Base-by-base conservation (phyloP, 2,888 invertebrate genomes). In the Petrolisthes cinctipes region DNA sequence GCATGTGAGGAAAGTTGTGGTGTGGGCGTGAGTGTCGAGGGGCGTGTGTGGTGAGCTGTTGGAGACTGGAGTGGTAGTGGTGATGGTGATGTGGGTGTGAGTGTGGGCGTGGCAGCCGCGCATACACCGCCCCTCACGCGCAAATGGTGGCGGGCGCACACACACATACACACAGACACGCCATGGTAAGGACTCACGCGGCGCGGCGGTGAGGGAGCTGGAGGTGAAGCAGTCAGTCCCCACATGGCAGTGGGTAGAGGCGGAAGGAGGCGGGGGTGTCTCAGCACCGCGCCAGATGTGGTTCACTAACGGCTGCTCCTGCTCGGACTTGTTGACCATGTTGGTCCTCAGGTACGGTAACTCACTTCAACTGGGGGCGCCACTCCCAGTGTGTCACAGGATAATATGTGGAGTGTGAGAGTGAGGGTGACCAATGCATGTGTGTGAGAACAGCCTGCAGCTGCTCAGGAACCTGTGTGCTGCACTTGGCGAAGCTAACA, bases 71-170 rank as follows among this genome's bases (percentile, higher is more conserved):
- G 82, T 11, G 83, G 9, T 76, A n/a, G 56, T 68, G 66, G 53
- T n/a, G 79, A 68, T 79, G 79, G 85, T 79, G 71, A 68, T 71
- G 54, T 37, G 76, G 79, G 57, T 54, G 57, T 54, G 23, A 53
- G 85, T 66, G 85, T 85, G 85, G 85, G 85, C 68, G 85, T 85
- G 85, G 85, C 85, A 23, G 7, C 79, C 85, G 85, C 85, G 85
- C 85, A 71, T 68, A 79, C 79, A 79, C 79, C 54, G 61, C 76
- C 51, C 71, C 85, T 79, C 79, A 76, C 79, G 79, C 85, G 85
- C 85, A 85, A 57, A 53, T n/a, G 37, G 51, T 61, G 71, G 68
- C n/a, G 37, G n/a, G 20, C 73, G n/a, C 57, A 76, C 83, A 76
- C 83, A 61, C 68, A 68, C 83, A 83, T 76, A 23, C 76, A 61